Evolutionary conservation across 2,113 vertebrate species (phyloP).

Genomic region (Petrocephalus microphthalmus): DNA sequence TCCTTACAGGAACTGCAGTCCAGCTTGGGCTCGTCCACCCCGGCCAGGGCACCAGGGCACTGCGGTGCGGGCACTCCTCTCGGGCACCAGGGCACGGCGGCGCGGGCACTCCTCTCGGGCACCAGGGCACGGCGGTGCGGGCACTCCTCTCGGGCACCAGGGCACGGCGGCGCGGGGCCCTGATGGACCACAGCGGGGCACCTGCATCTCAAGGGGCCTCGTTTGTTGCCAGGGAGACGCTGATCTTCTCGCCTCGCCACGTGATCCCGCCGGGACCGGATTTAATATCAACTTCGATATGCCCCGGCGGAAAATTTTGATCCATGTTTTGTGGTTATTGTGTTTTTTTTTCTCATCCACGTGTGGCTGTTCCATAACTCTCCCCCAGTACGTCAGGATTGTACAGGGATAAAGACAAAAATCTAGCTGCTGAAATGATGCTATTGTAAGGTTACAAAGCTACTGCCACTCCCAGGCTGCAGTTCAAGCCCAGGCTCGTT

Average conservation of each 20-base stretch:
- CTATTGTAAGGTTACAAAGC: background rate
- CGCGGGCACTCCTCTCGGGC: background rate
- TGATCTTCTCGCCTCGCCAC: background rate
- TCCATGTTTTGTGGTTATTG: background rate
- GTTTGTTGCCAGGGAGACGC: conserved; percentile 5
- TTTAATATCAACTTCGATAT: background rate
- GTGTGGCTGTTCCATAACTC: background rate
- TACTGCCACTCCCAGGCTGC: background rate
- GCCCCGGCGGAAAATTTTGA: background rate
- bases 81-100: too few relatives aligned
- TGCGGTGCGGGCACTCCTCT: too few relatives aligned
- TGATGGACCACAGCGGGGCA: background rate
- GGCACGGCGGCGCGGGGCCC: background rate
- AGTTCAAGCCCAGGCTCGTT: background rate
- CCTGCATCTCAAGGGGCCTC: background rate
- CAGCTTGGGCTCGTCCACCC: background rate
- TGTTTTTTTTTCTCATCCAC: background rate
- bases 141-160: background rate
- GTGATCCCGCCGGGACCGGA: background rate
- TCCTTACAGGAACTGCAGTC: background rate
- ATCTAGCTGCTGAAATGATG: background rate
- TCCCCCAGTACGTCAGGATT: background rate
- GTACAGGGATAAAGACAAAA: background rate
- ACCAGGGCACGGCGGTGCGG: background rate
- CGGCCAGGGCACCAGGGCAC: too few relatives aligned